These are phyloP conservation scores for Malurus alboscapulatus DNA, from an alignment of 2,113 vertebrate genomes.

Conservation along the genomic window DNA sequence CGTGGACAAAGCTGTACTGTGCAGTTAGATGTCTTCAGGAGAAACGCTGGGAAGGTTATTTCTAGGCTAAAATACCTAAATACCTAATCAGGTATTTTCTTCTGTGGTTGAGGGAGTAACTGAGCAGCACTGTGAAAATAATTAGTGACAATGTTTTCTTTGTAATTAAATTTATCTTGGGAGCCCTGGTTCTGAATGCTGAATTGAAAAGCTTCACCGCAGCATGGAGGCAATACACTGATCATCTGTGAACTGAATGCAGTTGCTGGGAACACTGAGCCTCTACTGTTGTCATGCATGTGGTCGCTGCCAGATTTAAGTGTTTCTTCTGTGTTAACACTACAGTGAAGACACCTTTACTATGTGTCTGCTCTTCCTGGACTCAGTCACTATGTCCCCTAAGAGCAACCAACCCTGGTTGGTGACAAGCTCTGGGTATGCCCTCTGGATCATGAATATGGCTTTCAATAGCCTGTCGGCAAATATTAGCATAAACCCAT, in stretches of 20 bases:
- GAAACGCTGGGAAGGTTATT: not conserved
- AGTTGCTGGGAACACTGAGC: not conserved
- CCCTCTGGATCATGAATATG: not conserved
- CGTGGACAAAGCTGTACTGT: not conserved
- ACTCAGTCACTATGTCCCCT: fast-evolving
- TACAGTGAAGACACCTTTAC: not conserved
- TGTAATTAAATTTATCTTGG: not conserved
- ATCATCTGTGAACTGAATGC: not conserved
- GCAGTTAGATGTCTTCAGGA: not conserved
- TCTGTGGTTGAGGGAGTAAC: not conserved
- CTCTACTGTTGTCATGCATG: not conserved
- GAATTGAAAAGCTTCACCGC: not conserved
- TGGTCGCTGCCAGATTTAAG: not conserved
- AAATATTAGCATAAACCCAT: not conserved
- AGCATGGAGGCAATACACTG: not conserved
- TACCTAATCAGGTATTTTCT: not conserved
- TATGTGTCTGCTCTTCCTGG: not conserved
- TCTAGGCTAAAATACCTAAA: not conserved
- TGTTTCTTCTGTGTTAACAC: not conserved
- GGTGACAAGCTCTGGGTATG: not conserved
- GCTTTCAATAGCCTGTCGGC: not conserved
- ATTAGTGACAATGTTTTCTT: not conserved
- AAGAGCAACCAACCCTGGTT: not conserved
- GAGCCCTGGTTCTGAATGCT: not conserved
- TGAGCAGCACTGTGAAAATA: not conserved